Conservation (phyloP, 2,113 vertebrate genomes). For the Heptranchias perlo region DNA sequence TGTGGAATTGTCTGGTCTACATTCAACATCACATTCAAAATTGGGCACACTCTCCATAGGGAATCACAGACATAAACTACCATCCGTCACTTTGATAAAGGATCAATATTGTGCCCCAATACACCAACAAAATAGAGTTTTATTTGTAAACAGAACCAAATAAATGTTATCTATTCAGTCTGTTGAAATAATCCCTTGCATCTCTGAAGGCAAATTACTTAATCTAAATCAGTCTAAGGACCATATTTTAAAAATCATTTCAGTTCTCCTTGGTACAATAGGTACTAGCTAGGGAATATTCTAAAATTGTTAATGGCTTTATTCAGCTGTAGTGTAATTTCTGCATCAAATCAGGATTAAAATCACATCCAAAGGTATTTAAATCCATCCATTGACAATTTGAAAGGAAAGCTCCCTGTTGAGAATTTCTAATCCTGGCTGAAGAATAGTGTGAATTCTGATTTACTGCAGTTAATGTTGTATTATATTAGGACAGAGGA, state of each 20-base stretch:
- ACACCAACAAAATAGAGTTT: background rate
- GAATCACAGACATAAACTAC: background rate
- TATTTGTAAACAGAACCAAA: background rate
- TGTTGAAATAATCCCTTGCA: background rate
- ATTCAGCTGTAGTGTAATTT: background rate
- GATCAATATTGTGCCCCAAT: background rate
- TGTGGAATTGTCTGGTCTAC: background rate
- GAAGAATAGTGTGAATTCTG: background rate
- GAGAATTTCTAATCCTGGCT: background rate
- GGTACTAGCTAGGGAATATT: background rate
- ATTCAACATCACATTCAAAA: background rate
- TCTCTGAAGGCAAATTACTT: background rate
- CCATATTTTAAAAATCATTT: constrained; percentile 9
- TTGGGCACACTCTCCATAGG: background rate
- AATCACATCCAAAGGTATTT: background rate
- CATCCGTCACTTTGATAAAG: background rate
- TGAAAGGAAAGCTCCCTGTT: background rate
- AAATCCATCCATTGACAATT: background rate
- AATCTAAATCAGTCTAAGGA: background rate
- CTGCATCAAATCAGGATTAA: background rate
- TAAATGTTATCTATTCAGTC: background rate
- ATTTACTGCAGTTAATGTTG: background rate
- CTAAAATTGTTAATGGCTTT: background rate
- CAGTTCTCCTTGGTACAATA: background rate
- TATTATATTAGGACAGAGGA: background rate